Conservation (phyloP, 2,113 vertebrate genomes). For the Amia ocellicauda region DNA sequence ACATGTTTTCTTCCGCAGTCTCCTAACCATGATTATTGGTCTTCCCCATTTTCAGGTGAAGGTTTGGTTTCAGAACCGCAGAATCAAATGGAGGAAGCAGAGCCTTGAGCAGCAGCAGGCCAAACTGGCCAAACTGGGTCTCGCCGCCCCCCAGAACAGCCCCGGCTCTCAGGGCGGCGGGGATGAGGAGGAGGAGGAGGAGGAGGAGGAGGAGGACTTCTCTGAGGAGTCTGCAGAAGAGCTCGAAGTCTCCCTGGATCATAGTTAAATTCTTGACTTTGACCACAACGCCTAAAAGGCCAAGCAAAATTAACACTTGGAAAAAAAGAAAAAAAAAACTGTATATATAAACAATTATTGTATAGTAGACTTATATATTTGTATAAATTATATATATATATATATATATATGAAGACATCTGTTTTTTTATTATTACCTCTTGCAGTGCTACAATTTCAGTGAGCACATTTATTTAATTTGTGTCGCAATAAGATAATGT, state of each 20-base stretch:
- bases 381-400: slow-evolving; percentile 60
- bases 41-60: slow-evolving; percentile 57
- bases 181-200: slow-evolving; percentile 54
- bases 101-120: slow-evolving; percentile 76
- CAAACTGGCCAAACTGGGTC: slow-evolving; percentile 70
- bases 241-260: slow-evolving; percentile 46
- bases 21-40: not conserved
- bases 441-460: slow-evolving; percentile 40
- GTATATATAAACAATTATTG: slow-evolving; percentile 35
- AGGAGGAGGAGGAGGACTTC: slow-evolving; percentile 50
- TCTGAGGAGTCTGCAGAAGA: slow-evolving; percentile 49
- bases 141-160: slow-evolving; percentile 53
- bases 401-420: slow-evolving; percentile 59
- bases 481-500: no score
- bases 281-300: not conserved
- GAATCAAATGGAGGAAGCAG: slow-evolving; percentile 78
- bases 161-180: slow-evolving; percentile 61
- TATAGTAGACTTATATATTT: slow-evolving; percentile 26
- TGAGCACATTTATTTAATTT: no score
- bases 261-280: slow-evolving; percentile 34
- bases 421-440: slow-evolving; percentile 41
- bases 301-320: no score
- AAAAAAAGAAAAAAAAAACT: no score
- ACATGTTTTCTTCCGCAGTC: no score
- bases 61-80: slow-evolving; percentile 77